These are phyloP conservation scores for Nicator chloris DNA, from an alignment of 2,113 vertebrate genomes.

Conservation along the genomic window DNA sequence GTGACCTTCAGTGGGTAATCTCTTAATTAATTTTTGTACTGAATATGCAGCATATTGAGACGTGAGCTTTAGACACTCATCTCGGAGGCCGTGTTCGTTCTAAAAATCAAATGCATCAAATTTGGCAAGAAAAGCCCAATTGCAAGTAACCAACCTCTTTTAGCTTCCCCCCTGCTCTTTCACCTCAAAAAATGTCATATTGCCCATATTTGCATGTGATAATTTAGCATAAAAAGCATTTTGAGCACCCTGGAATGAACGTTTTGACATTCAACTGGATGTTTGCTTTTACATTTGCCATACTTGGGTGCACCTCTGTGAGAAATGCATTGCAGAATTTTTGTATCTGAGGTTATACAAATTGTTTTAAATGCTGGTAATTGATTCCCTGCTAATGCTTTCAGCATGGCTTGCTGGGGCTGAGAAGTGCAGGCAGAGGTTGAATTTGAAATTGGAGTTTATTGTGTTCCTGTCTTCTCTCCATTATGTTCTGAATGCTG, in stretches of 20 bases:
- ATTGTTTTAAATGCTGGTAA: background rate
- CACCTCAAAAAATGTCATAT: background rate
- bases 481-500: background rate
- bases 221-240: slow-evolving; percentile 30
- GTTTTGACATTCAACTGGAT: slow-evolving; percentile 16
- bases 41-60: background rate
- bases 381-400: slow-evolving; percentile 6
- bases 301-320: background rate
- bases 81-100: background rate
- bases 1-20: slow-evolving; percentile 20
- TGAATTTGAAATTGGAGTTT: background rate
- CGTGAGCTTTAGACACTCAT: background rate
- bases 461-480: background rate
- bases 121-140: background rate
- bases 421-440: background rate
- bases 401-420: background rate
- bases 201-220: background rate
- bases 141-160: background rate
- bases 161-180: background rate
- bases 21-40: slow-evolving; percentile 33
- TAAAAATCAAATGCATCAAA: background rate
- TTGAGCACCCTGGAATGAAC: slow-evolving; percentile 15
- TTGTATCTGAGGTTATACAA: background rate
- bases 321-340: background rate
- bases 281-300: background rate